These are phyloP conservation scores for Triplophysa siluroides DNA, from an alignment of 2,113 vertebrate genomes.

Conservation along the genomic window DNA sequence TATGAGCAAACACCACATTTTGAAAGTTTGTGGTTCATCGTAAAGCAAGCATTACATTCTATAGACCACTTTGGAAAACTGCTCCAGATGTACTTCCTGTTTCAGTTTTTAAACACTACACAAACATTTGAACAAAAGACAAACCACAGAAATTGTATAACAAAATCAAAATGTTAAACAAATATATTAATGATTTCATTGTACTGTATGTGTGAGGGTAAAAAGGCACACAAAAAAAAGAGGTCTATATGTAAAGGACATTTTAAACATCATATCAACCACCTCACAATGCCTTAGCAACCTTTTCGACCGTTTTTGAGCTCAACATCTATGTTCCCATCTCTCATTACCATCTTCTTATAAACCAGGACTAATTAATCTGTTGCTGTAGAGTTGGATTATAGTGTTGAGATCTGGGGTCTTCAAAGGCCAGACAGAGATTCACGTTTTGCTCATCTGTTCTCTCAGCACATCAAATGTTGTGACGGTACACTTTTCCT, in stretches of 20 bases:
- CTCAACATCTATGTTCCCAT: neutral
- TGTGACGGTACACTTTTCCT: neutral
- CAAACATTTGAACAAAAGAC: no score
- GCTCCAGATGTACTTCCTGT: no score
- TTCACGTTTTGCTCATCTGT: neutral
- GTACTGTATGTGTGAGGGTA: no score
- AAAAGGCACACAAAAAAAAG: no score
- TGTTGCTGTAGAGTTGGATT: conserved; percentile 14
- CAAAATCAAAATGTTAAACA: no score
- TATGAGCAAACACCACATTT: neutral
- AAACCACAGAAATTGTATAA: no score
- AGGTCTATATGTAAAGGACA: neutral
- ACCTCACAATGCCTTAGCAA: no score
- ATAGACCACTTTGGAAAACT: no score
- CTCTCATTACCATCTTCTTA: neutral
- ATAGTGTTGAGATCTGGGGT: neutral
- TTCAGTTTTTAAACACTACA: no score
- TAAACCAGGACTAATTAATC: conserved; percentile 13
- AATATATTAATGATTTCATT: no score
- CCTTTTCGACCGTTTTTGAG: neutral
- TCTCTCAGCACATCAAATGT: neutral
- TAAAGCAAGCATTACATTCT: no score
- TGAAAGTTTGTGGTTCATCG: neutral
- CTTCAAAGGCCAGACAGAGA: conserved; percentile 2
- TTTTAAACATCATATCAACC: neutral